A percentile compares a stretch with the other conserved stretches of the same genome.
Conservation (phyloP, 2,113 vertebrate genomes). For the Cyanoliseus patagonus region DNA sequence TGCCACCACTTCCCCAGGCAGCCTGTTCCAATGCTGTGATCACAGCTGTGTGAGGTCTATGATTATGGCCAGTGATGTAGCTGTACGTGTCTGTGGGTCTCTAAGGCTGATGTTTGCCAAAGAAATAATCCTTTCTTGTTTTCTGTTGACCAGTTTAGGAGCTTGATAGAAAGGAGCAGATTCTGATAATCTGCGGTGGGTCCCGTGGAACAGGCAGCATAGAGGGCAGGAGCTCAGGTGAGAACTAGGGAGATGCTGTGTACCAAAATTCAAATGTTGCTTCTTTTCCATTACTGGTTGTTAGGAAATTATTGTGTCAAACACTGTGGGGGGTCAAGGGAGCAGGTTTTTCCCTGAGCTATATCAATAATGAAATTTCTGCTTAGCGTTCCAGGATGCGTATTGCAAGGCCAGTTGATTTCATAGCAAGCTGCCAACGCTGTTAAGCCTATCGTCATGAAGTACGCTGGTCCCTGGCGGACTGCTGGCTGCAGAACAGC, state of each 20-base stretch:
- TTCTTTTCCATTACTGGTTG: constrained; percentile 33
- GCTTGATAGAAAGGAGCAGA: neutral
- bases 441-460: neutral
- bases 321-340: neutral
- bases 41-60: neutral
- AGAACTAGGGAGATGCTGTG: neutral
- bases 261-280: neutral
- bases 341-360: constrained; percentile 14
- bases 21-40: neutral
- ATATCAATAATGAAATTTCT: neutral
- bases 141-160: neutral
- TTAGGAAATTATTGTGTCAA: constrained; percentile 40
- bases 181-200: neutral
- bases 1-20: neutral
- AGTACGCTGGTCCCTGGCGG: neutral
- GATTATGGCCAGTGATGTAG: neutral
- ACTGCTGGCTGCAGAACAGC: constrained; percentile 22
- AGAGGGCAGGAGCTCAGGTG: neutral
- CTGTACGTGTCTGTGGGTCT: neutral
- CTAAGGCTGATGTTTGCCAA: neutral
- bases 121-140: neutral
- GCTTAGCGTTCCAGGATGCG: neutral
- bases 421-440: constrained; percentile 10
- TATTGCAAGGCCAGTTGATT: neutral
- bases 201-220: neutral